These are phyloP conservation scores for Sparidentex hasta DNA, from an alignment of 2,797 vertebrate species.

Conservation along the genomic window DNA sequence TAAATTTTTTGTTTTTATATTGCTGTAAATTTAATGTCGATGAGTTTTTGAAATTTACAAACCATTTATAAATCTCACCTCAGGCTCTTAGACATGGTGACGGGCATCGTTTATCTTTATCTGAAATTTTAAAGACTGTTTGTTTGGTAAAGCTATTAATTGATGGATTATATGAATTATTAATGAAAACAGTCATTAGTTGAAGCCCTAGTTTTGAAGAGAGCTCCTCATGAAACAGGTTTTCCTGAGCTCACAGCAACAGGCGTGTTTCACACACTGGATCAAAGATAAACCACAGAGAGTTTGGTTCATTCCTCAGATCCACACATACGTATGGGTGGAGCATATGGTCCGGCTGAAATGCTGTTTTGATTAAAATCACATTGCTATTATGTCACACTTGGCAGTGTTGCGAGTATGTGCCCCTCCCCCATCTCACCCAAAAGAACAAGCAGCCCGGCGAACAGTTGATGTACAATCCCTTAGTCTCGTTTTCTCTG, in stretches of 20 bases:
- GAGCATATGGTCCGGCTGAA: conserved; percentile 70
- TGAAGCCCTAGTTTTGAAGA: conserved; percentile 14
- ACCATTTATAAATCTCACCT: conserved; percentile 5
- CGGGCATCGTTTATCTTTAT: background rate
- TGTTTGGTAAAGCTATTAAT: background rate
- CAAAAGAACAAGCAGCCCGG: conserved; percentile 61
- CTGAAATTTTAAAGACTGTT: background rate
- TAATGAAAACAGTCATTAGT: conserved; percentile 16
- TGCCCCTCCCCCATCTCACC: conserved; percentile 73
- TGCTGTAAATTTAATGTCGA: background rate
- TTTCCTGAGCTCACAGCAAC: conserved; percentile 17
- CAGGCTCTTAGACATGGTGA: conserved; percentile 3
- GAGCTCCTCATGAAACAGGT: conserved; percentile 5
- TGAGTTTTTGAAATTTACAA: background rate
- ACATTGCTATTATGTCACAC: conserved; percentile 83
- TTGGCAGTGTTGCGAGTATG: conserved; percentile 75
- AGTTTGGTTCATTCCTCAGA: conserved; percentile 45
- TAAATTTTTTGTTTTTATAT: background rate
- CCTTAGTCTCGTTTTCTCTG: conserved; percentile 56
- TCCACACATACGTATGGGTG: conserved; percentile 64
- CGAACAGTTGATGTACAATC: conserved; percentile 51
- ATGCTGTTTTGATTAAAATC: conserved; percentile 88
- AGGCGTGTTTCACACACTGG: conserved; percentile 3
- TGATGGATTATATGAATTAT: conserved; percentile 2
- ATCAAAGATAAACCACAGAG: conserved; percentile 36